A percentile compares a stretch with the other conserved stretches of the same genome.
These are phyloP conservation scores for Phoebastria nigripes DNA, from an alignment of 2,797 vertebrate genomes.

Conservation along the genomic window DNA sequence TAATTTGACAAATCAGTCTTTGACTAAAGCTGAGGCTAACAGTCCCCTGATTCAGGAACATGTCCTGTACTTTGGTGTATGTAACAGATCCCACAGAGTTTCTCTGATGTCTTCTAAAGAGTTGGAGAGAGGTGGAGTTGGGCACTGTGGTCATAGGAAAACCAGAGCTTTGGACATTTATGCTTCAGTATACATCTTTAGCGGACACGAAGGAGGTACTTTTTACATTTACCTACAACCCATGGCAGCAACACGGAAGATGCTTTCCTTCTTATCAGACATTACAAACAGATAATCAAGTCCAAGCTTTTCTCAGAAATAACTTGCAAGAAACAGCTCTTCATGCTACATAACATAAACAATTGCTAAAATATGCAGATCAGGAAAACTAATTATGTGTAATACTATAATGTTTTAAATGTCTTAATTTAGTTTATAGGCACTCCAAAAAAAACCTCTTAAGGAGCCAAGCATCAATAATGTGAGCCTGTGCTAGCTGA, in stretches of 20 bases:
- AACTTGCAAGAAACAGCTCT: background rate
- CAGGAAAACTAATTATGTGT: constrained; percentile 31
- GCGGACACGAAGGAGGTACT: background rate
- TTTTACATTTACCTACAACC: background rate
- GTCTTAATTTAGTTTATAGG: constrained; percentile 50
- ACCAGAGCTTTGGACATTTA: background rate
- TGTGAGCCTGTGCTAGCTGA: background rate
- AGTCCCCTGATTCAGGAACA: background rate
- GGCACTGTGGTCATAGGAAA: background rate
- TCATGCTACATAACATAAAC: background rate
- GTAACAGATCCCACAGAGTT: background rate
- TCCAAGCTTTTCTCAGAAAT: background rate
- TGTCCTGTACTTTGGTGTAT: background rate
- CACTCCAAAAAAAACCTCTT: background rate
- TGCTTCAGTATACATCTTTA: background rate
- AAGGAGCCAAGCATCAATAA: constrained; percentile 43
- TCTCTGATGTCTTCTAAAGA: background rate
- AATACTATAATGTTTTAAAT: constrained; percentile 20
- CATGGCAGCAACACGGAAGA: background rate
- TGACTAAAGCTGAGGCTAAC: background rate
- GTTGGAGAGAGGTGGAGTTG: background rate
- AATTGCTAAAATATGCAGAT: constrained; percentile 39
- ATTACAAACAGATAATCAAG: background rate
- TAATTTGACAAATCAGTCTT: background rate
- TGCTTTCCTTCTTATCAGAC: background rate